Conservation (phyloP, 2,113 vertebrate species). For the Sciurus niger region DNA sequence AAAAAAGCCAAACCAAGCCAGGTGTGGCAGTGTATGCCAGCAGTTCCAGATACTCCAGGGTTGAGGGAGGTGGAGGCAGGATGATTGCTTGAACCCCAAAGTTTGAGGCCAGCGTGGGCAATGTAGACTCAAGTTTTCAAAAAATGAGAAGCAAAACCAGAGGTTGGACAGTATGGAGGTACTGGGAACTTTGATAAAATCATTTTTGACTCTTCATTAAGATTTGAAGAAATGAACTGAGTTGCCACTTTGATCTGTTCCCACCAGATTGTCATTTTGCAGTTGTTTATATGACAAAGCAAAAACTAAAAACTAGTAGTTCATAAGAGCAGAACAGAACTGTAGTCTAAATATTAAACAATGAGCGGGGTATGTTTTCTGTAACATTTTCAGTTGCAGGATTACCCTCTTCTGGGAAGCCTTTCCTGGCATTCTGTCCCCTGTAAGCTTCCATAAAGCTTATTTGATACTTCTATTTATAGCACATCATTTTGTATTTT, state of each 20-base stretch:
- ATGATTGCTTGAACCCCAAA: neutral
- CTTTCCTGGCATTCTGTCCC: slow-evolving; percentile 37
- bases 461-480: slow-evolving; percentile 63
- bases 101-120: neutral
- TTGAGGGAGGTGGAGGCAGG: neutral
- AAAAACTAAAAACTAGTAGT: slow-evolving; percentile 44
- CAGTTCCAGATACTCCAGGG: neutral
- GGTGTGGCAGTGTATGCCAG: neutral
- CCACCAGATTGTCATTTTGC: slow-evolving; percentile 37
- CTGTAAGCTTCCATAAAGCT: slow-evolving; percentile 25
- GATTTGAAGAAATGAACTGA: slow-evolving; percentile 30
- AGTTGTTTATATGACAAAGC: slow-evolving; percentile 67
- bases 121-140: neutral
- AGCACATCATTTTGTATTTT: slow-evolving; percentile 62
- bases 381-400: slow-evolving; percentile 65
- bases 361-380: slow-evolving; percentile 53
- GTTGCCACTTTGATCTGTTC: slow-evolving; percentile 32
- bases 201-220: slow-evolving; percentile 37
- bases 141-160: neutral
- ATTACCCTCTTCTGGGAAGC: slow-evolving; percentile 47
- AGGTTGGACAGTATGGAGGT: neutral
- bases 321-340: neutral
- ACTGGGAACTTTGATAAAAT: slow-evolving; percentile 39
- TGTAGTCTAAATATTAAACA: slow-evolving; percentile 46
- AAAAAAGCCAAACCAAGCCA: neutral